Conservation (phyloP, 2,888 invertebrate species). For the Argyresthia goedartella region DNA sequence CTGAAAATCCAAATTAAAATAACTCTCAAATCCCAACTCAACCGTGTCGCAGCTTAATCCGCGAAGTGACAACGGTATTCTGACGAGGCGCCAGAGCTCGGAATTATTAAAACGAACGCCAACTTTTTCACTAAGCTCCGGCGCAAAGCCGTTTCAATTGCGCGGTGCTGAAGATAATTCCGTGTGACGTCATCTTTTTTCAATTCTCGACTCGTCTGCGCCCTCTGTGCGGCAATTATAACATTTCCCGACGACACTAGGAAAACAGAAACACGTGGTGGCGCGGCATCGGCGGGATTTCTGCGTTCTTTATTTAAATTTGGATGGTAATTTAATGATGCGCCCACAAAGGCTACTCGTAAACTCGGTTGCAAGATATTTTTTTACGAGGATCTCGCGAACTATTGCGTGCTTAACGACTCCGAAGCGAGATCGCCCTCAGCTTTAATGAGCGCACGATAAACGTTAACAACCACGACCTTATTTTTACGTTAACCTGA, state of each 20-base stretch:
- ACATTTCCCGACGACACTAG: conserved; percentile 65
- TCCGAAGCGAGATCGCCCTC: conserved; percentile 69
- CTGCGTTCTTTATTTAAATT: conserved; percentile 66
- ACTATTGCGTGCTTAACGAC: conserved; percentile 72
- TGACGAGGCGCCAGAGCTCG: conserved; percentile 70
- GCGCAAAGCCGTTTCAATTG: conserved; percentile 72
- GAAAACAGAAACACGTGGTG: conserved; percentile 69
- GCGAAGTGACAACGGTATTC: conserved; percentile 71
- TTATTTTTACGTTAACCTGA: conserved; percentile 67
- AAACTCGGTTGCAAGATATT: conserved; percentile 70
- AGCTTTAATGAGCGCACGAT: conserved; percentile 70
- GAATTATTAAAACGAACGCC: conserved; percentile 72
- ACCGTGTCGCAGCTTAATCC: conserved; percentile 70
- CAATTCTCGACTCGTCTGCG: conserved; percentile 64
- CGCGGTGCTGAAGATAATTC: conserved; percentile 71
- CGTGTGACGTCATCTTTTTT: conserved; percentile 70
- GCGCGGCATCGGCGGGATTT: conserved; percentile 40
- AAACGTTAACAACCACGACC: conserved; percentile 68
- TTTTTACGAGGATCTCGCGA: conserved; percentile 71
- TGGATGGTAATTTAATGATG: conserved; percentile 72
- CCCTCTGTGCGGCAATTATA: conserved; percentile 69
- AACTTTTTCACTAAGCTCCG: conserved; percentile 70
- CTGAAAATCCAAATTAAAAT: conserved; percentile 63
- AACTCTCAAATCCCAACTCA: conserved; percentile 67
- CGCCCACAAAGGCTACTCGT: conserved; percentile 70